phyloP scores from a whole-genome alignment of 2,113 vertebrate species.

The Otus sunia region DNA sequence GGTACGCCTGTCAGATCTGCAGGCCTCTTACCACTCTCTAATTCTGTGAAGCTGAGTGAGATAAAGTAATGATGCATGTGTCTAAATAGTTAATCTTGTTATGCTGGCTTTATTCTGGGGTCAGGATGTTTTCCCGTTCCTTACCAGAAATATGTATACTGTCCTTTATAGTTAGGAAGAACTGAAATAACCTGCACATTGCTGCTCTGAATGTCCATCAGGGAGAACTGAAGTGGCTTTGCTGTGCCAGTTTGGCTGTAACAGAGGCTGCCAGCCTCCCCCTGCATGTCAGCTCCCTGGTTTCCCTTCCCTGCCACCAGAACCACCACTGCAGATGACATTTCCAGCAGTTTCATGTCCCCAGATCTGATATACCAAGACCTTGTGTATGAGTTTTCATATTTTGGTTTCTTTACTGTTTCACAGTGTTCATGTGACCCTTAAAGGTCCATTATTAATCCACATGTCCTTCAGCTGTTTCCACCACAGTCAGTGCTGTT shows the following conservation, averaged over 20 bases:
- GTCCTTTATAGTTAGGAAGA: neutral
- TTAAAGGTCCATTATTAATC: neutral
- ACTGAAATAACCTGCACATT: neutral
- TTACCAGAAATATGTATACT: neutral
- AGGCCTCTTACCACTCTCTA: neutral
- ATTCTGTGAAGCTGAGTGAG: neutral
- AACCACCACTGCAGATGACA: neutral
- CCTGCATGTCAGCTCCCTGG: neutral
- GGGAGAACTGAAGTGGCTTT: neutral
- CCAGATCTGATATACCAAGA: neutral
- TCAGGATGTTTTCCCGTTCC: neutral
- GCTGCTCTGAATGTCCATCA: neutral
- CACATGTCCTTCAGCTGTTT: neutral
- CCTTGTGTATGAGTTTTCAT: neutral
- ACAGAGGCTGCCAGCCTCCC: neutral
- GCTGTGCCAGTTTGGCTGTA: neutral
- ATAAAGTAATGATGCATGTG: neutral
- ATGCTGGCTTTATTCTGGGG: neutral
- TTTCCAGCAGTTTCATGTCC: neutral
- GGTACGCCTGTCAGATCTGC: constrained; percentile 61
- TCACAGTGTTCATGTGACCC: neutral
- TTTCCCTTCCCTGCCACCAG: neutral
- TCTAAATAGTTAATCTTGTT: neutral
- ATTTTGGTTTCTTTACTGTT: neutral
- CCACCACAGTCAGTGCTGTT: neutral